Percentiles rank a stretch among this genome's conserved stretches.
Conservation (phyloP, 2,888 invertebrate genomes). For the Cataglyphis rosenhaueri region DNA sequence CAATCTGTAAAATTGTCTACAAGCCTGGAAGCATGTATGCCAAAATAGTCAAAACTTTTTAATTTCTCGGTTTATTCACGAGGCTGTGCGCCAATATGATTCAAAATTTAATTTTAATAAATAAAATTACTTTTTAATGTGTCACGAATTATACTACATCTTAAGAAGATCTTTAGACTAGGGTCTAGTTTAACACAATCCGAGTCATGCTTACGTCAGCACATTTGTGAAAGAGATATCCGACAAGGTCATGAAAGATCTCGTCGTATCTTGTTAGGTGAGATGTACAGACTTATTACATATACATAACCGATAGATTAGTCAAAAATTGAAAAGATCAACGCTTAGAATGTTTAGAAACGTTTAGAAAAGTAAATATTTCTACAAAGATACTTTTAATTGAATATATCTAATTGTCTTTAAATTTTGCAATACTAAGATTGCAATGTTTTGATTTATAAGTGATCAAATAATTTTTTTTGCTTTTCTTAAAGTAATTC, state of each 20-base stretch:
- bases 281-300: background rate
- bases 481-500: background rate
- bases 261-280: background rate
- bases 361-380: background rate
- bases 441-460: background rate
- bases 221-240: constrained; percentile 7
- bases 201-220: constrained; percentile 35
- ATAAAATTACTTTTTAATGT: background rate
- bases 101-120: background rate
- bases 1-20: constrained; percentile 7
- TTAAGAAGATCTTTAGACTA: background rate
- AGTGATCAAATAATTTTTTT: background rate
- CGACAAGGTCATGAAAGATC: constrained; percentile 15
- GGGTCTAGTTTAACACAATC: background rate
- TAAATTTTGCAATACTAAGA: background rate
- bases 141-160: background rate
- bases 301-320: background rate
- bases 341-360: too few relatives aligned
- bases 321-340: background rate
- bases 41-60: background rate
- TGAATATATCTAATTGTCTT: background rate
- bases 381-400: background rate
- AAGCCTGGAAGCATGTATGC: background rate
- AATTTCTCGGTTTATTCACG: background rate
- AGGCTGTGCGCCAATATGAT: background rate